Evolutionary conservation across 2,797 vertebrate genomes (phyloP).

Genomic region (Myoxocephalus aenaeus): DNA sequence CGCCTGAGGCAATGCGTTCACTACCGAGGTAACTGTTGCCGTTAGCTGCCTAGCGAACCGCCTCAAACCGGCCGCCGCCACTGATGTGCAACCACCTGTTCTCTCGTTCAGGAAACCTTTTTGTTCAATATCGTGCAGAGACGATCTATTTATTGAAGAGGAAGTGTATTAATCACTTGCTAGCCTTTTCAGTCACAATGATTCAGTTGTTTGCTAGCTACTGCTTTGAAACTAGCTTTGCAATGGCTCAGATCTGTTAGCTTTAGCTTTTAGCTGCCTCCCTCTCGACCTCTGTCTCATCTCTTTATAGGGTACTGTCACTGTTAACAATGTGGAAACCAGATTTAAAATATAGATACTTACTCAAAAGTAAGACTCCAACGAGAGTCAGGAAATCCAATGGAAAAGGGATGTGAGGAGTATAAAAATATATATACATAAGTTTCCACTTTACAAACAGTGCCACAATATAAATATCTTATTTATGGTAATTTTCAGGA

Average conservation of each 20-base stretch:
- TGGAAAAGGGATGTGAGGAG: neutral
- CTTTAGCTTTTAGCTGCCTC: neutral
- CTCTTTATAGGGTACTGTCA: neutral
- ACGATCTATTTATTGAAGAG: neutral
- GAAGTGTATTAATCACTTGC: neutral
- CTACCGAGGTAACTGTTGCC: constrained; percentile 16
- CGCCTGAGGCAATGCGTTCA: constrained; percentile 34
- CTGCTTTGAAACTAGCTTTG: neutral
- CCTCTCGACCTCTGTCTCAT: neutral
- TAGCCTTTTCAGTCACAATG: neutral
- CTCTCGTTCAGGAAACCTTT: neutral
- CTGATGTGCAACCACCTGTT: neutral
- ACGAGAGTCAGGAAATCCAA: too few species aligned
- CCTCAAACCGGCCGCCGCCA: neutral
- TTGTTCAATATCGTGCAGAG: neutral
- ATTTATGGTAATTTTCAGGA: neutral
- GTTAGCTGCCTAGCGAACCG: neutral
- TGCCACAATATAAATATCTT: too few species aligned
- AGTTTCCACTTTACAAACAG: neutral
- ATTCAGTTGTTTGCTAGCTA: constrained; percentile 6
- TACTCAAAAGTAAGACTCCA: too few species aligned
- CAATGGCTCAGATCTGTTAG: neutral
- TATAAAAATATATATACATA: neutral
- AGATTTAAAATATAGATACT: neutral
- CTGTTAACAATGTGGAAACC: constrained; percentile 1